phyloP scores from a whole-genome alignment of 30 jellyfish, hydroid and myxozoan genomes.

The Pelagia noctiluca region DNA sequence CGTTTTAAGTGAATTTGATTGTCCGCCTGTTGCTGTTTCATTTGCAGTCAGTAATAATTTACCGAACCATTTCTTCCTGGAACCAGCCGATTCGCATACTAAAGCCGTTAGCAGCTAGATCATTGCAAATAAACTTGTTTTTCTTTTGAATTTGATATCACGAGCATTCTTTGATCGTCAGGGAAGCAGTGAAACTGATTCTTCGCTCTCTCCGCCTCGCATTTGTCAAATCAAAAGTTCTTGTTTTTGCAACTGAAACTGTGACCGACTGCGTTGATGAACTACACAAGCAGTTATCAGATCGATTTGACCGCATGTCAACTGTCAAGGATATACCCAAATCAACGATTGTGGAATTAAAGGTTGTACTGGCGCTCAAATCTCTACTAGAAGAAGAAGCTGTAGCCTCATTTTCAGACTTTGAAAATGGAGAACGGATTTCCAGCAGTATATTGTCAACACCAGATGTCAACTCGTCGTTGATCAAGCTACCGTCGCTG shows the following conservation, averaged over 20 bases:
- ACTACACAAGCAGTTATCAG: not conserved
- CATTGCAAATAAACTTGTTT: too few species aligned
- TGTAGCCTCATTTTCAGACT: not conserved
- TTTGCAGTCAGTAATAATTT: too few species aligned
- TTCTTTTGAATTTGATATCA: not conserved
- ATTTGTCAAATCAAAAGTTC: constrained; percentile 18
- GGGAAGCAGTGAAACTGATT: constrained; percentile 5
- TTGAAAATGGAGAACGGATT: constrained; percentile 16
- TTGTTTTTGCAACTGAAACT: constrained; percentile 5
- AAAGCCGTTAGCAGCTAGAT: too few species aligned
- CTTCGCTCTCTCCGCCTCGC: constrained; percentile 21
- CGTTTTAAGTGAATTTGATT: too few species aligned
- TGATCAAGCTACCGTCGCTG: constrained; percentile 10
- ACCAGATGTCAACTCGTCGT: constrained; percentile 17
- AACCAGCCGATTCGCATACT: too few species aligned
- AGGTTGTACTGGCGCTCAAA: not conserved
- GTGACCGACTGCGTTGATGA: not conserved
- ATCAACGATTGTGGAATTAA: constrained; percentile 21
- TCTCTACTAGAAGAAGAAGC: constrained; percentile 20
- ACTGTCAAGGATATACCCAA: constrained; percentile 6
- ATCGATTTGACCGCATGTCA: not conserved
- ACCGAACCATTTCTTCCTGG: too few species aligned
- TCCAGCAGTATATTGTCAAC: constrained; percentile 19
- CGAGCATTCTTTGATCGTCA: not conserved
- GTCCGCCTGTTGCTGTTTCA: too few species aligned